Conservation (phyloP, 1,140 invertebrate genomes). For the Bombus confusus region DNA sequence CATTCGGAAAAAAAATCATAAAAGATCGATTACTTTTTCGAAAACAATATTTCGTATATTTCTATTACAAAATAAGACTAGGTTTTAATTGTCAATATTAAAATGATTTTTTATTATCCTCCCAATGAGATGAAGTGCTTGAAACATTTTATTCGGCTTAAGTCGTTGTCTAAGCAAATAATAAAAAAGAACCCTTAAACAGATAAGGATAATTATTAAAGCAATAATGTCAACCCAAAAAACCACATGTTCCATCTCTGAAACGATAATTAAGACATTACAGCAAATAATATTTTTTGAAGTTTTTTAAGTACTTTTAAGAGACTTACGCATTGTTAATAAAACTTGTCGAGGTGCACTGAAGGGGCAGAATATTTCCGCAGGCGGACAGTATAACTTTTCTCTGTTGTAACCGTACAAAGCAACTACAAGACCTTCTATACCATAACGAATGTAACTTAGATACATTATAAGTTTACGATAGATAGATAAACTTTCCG, state of each 20-base stretch:
- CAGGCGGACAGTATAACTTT: slow-evolving; percentile 86
- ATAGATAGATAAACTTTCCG: slow-evolving; percentile 85
- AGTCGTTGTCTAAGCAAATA: slow-evolving; percentile 86
- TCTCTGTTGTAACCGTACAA: slow-evolving; percentile 90
- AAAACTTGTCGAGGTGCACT: slow-evolving; percentile 85
- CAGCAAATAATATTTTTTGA: neutral
- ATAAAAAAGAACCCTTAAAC: slow-evolving; percentile 85
- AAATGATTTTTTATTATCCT: slow-evolving; percentile 85
- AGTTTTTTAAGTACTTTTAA: neutral
- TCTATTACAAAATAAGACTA: neutral
- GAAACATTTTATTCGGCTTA: slow-evolving; percentile 86
- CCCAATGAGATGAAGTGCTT: slow-evolving; percentile 84
- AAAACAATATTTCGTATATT: neutral
- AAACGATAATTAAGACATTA: slow-evolving; percentile 20
- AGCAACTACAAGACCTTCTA: slow-evolving; percentile 90
- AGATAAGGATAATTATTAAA: slow-evolving; percentile 83
- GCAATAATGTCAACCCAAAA: slow-evolving; percentile 85
- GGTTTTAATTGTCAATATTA: slow-evolving; percentile 70
- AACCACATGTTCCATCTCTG: slow-evolving; percentile 84
- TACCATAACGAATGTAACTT: slow-evolving; percentile 91
- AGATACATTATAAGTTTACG: slow-evolving; percentile 89
- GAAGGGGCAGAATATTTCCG: slow-evolving; percentile 88
- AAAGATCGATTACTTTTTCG: neutral
- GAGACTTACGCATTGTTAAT: slow-evolving; percentile 82
- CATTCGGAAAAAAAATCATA: neutral